A percentile compares a stretch with the other conserved stretches of the same genome.
Conservation (phyloP, 2,888 invertebrate species). For the Callosobruchus maculatus region DNA sequence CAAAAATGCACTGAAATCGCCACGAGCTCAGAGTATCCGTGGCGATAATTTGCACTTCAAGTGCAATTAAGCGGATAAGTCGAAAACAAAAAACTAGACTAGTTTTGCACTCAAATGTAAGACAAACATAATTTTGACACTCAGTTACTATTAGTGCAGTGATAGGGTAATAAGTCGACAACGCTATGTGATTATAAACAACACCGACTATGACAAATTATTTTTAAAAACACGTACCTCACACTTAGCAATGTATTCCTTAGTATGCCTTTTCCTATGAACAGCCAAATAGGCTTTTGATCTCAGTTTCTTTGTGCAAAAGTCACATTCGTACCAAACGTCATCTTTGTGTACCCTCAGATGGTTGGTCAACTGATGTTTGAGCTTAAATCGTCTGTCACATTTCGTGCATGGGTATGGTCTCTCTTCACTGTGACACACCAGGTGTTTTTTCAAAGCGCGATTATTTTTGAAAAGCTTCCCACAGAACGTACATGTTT, state of each 20-base stretch:
- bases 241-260: conserved; percentile 52
- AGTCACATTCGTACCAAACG: conserved; percentile 44
- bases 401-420: conserved; percentile 38
- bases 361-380: conserved; percentile 17
- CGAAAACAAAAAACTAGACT: no score
- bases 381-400: conserved; percentile 20
- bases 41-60: no score
- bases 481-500: conserved; percentile 39
- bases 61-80: no score
- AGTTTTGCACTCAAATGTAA: no score
- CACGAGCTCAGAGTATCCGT: no score
- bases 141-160: no score
- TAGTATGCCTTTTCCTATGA: conserved; percentile 54
- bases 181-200: no score
- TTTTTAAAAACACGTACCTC: conserved; percentile 11
- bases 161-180: no score
- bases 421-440: conserved; percentile 52
- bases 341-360: conserved; percentile 17
- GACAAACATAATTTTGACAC: no score
- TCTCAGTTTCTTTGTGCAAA: conserved; percentile 56
- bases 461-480: conserved; percentile 45
- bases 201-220: no score
- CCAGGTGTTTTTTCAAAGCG: conserved; percentile 45
- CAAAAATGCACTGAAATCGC: no score
- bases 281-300: conserved; percentile 43